Conservation (phyloP, 1,140 invertebrate species). For the Brachystomella parvula region DNA sequence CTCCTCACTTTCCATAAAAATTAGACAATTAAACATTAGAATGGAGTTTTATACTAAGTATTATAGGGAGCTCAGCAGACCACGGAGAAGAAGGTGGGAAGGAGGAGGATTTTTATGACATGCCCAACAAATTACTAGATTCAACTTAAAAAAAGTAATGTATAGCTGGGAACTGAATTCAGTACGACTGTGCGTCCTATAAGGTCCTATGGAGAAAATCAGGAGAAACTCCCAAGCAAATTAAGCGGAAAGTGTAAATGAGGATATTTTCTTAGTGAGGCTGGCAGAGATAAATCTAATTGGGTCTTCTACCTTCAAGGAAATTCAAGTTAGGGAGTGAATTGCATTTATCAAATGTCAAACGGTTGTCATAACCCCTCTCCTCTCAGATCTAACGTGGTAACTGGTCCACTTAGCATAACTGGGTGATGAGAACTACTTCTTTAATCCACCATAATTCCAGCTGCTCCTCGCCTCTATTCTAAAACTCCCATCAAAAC, state of each 20-base stretch:
- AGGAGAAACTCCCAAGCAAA: no score
- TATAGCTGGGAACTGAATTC: no score
- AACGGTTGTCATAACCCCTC: not conserved
- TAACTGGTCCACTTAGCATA: constrained; percentile 1
- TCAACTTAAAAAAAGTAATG: not conserved
- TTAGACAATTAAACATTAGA: not conserved
- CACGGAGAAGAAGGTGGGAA: not conserved
- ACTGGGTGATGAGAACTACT: not conserved
- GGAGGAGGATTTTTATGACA: not conserved
- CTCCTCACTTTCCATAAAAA: not conserved
- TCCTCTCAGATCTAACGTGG: not conserved
- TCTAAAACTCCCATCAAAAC: no score
- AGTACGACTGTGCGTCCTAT: no score
- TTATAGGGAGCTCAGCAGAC: not conserved
- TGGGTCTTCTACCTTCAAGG: not conserved
- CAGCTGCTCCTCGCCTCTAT: not conserved
- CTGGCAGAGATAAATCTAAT: constrained; percentile 1
- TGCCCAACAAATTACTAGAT: not conserved
- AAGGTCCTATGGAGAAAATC: no score
- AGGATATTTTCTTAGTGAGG: no score
- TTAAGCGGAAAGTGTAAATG: no score
- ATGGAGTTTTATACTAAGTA: not conserved
- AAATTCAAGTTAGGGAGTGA: not conserved
- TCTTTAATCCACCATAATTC: not conserved
- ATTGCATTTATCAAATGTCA: constrained; percentile 8